Percentiles rank a stretch among this genome's conserved stretches.
Evolutionary conservation across 2,888 invertebrate species (phyloP).

Genomic region (Caenorhabditis wallacei): DNA sequence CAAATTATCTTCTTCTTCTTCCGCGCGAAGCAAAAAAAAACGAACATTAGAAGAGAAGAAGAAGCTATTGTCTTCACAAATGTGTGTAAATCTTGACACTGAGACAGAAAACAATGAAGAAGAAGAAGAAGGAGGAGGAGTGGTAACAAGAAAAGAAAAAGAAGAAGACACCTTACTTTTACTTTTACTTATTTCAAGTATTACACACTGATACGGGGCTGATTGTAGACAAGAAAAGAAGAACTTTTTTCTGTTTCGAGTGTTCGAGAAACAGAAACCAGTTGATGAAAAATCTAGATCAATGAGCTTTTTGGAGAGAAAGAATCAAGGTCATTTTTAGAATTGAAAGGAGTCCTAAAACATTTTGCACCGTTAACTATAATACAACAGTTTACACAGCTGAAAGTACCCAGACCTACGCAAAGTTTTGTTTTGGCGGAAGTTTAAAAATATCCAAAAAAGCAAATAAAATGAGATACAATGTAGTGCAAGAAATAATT

Average conservation of each 20-base stretch:
- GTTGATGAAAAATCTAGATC: constrained; percentile 20
- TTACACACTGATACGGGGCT: constrained; percentile 27
- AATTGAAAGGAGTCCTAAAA: neutral
- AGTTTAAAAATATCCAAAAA: constrained; percentile 18
- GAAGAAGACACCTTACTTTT: constrained; percentile 26
- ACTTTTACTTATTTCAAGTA: constrained; percentile 36
- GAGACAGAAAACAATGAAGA: constrained; percentile 43
- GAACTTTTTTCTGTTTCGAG: neutral
- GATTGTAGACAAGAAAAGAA: constrained; percentile 19
- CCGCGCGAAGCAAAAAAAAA: constrained; percentile 12
- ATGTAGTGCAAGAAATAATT: neutral
- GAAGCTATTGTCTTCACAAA: constrained; percentile 21
- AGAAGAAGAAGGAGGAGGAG: constrained; percentile 6
- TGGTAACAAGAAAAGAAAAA: constrained; percentile 1
- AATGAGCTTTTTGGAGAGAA: neutral
- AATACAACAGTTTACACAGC: constrained; percentile 14
- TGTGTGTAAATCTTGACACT: constrained; percentile 44
- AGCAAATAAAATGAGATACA: constrained; percentile 1
- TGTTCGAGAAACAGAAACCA: constrained; percentile 2
- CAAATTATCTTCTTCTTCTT: constrained; percentile 20
- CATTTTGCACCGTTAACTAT: neutral
- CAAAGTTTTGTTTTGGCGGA: constrained; percentile 34
- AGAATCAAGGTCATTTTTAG: neutral
- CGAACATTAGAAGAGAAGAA: neutral
- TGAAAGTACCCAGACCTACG: constrained; percentile 27